Conservation (phyloP, 1,140 invertebrate genomes). For the Drosophila melanogaster region DNA sequence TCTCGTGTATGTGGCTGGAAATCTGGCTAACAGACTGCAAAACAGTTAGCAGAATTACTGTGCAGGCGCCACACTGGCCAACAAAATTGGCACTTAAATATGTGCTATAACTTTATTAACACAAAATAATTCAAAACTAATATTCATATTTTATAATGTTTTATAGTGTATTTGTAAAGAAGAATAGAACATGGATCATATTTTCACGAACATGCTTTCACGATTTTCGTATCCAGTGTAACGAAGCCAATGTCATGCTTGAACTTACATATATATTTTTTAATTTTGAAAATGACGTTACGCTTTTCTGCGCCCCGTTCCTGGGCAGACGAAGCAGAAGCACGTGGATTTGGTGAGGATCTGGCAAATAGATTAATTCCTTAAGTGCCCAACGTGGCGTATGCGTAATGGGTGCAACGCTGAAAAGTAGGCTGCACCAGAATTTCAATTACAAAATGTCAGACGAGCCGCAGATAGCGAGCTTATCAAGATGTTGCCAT, state of each 20-base stretch:
- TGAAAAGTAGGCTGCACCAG: constrained; percentile 56
- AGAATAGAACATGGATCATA: too few relatives aligned
- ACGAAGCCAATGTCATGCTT: constrained; percentile 62
- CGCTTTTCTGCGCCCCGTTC: constrained; percentile 10
- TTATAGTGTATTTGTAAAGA: too few relatives aligned
- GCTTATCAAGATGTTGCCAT: constrained; percentile 65
- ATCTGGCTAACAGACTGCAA: constrained; percentile 59
- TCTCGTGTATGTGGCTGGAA: constrained; percentile 45
- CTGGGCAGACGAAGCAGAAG: constrained; percentile 5
- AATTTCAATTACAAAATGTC: constrained; percentile 80
- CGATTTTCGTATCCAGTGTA: constrained; percentile 34
- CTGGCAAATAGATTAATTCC: constrained; percentile 66
- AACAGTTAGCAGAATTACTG: constrained; percentile 45
- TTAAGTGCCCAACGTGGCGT: constrained; percentile 71
- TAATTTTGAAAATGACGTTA: constrained; percentile 67
- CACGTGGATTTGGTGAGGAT: constrained; percentile 11
- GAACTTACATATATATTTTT: constrained; percentile 44
- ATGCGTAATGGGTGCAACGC: constrained; percentile 56
- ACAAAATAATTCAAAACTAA: too few relatives aligned
- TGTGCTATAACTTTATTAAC: background rate
- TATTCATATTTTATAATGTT: too few relatives aligned
- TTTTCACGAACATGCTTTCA: background rate
- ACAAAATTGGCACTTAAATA: constrained; percentile 11
- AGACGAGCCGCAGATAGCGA: constrained; percentile 65
- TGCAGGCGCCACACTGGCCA: constrained; percentile 44